Conservation (phyloP, 2,797 vertebrate species). For the Todus mexicanus region DNA sequence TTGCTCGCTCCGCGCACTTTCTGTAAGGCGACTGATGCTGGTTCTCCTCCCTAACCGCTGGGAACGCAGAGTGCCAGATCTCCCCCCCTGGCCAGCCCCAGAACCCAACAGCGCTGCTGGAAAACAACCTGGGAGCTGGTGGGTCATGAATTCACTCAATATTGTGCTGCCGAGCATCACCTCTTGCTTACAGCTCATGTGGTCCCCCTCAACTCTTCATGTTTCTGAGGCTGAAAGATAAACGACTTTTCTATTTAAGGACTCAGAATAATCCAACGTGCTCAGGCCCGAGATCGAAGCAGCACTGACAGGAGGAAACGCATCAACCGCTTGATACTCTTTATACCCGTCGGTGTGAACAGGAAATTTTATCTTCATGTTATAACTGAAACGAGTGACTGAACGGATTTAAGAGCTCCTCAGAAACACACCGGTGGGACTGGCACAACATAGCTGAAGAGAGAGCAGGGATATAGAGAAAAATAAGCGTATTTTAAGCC, state of each 20-base stretch:
- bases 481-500: background rate
- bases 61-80: background rate
- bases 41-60: background rate
- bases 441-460: background rate
- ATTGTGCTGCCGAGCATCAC: background rate
- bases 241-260: background rate
- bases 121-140: background rate
- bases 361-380: background rate
- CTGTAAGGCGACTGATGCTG: fast-evolving
- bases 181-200: background rate
- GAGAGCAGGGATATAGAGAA: no score
- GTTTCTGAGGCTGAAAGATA: background rate
- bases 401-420: background rate
- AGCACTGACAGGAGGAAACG: background rate
- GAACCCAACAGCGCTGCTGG: background rate
- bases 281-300: background rate
- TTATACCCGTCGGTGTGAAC: background rate
- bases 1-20: background rate
- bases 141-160: background rate
- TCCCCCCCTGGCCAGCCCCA: background rate
- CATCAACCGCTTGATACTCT: background rate
- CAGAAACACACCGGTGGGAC: background rate
- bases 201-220: background rate
- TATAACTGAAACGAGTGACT: background rate
- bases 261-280: background rate